phyloP scores from a whole-genome alignment of 2,113 vertebrate species.

The Rhinoptilus africanus region DNA sequence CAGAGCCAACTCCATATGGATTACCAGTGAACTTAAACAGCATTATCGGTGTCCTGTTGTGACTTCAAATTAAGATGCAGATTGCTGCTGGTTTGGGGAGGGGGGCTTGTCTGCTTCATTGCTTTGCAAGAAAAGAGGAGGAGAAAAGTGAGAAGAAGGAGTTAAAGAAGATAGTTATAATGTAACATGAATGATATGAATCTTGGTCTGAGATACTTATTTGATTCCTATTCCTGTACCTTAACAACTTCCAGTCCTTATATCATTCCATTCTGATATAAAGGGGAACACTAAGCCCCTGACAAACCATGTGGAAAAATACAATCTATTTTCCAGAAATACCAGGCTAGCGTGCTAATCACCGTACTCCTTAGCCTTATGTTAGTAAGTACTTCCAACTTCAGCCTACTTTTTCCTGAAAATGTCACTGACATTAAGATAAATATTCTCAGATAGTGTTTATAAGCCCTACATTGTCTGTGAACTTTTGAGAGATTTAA shows the following conservation, averaged over 20 bases:
- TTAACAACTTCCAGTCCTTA: neutral
- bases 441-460: neutral
- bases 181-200: neutral
- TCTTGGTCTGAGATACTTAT: neutral
- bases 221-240: neutral
- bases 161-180: neutral
- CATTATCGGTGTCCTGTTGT: neutral
- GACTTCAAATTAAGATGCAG: neutral
- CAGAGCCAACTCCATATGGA: neutral
- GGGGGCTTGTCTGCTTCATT: neutral
- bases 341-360: neutral
- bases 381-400: neutral
- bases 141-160: neutral
- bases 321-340: neutral
- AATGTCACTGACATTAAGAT: slow-evolving; percentile 11
- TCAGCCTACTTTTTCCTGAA: slow-evolving; percentile 14
- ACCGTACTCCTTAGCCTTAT: neutral
- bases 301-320: neutral
- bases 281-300: neutral
- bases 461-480: neutral
- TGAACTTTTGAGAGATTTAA: slow-evolving; percentile 6
- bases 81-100: neutral
- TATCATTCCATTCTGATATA: neutral
- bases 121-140: neutral
- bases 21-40: neutral